Evolutionary conservation across 2,888 invertebrate species (phyloP).

Genomic region (Leptopilina syphax): DNA sequence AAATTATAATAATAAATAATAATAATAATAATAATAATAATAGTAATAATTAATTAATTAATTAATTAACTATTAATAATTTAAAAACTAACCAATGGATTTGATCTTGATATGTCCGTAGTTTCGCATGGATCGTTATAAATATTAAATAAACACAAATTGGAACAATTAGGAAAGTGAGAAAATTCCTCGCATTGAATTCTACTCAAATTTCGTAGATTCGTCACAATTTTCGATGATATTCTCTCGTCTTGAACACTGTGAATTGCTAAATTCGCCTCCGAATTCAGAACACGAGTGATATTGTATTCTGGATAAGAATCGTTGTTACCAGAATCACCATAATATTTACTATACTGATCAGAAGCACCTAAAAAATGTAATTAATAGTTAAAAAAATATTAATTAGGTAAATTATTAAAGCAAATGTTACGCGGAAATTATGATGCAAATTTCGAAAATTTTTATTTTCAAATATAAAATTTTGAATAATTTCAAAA

Average conservation of each 20-base stretch:
- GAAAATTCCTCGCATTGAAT: slow-evolving; percentile 58
- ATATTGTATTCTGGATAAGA: slow-evolving; percentile 63
- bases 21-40: background rate
- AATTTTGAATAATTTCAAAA: no score
- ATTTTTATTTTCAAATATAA: no score
- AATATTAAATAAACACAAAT: slow-evolving; percentile 68
- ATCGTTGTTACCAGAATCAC: slow-evolving; percentile 58
- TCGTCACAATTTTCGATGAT: slow-evolving; percentile 44
- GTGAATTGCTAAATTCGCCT: slow-evolving; percentile 59
- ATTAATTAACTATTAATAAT: no score
- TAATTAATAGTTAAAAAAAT: background rate
- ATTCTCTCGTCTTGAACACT: slow-evolving; percentile 11
- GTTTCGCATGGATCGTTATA: slow-evolving; percentile 69
- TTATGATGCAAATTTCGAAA: no score
- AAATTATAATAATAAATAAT: no score
- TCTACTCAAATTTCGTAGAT: slow-evolving; percentile 55
- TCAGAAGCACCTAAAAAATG: slow-evolving; percentile 53
- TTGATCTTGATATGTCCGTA: slow-evolving; percentile 62
- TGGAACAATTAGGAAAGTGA: slow-evolving; percentile 57
- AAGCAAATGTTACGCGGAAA: no score
- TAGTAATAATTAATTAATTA: no score
- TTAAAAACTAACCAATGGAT: slow-evolving; percentile 60
- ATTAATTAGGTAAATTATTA: background rate
- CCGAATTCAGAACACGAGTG: slow-evolving; percentile 58
- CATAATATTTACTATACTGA: slow-evolving; percentile 59